Percentiles rank a stretch among this genome's conserved stretches.
Evolutionary conservation across 2,888 invertebrate species (phyloP).

Genomic region (Macaria notata): DNA sequence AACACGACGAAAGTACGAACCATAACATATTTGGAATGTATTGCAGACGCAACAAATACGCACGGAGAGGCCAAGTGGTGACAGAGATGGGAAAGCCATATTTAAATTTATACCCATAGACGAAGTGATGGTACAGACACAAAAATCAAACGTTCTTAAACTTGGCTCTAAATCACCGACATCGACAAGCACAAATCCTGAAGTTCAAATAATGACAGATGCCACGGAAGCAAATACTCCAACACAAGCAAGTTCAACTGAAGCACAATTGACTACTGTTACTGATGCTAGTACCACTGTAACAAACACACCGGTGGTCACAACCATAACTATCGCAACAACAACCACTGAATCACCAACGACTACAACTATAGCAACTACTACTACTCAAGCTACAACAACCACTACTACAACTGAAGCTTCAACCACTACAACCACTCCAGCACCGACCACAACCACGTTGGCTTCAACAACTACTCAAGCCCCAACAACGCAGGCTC

Average conservation of each 20-base stretch:
- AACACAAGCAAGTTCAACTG: slow-evolving; percentile 43
- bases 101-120: slow-evolving; percentile 78
- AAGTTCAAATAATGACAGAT: slow-evolving; percentile 51
- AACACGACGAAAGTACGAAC: slow-evolving; percentile 12
- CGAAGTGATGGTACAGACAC: slow-evolving; percentile 62
- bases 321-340: slow-evolving; percentile 28
- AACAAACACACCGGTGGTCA: slow-evolving; percentile 34
- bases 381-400: slow-evolving; percentile 20
- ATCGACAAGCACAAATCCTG: slow-evolving; percentile 46
- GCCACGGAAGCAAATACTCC: slow-evolving; percentile 49
- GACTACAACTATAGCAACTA: slow-evolving; percentile 9
- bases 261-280: slow-evolving; percentile 40
- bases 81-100: slow-evolving; percentile 63
- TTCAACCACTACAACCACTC: slow-evolving; percentile 40
- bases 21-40: slow-evolving; percentile 35
- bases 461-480: slow-evolving; percentile 32
- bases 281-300: slow-evolving; percentile 25
- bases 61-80: slow-evolving; percentile 70
- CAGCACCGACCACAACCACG: slow-evolving; percentile 33
- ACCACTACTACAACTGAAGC: slow-evolving; percentile 36
- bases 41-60: slow-evolving; percentile 81
- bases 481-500: slow-evolving; percentile 29
- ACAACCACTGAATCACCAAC: slow-evolving; percentile 22
- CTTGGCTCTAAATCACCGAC: slow-evolving; percentile 61
- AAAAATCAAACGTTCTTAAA: slow-evolving; percentile 71